These are phyloP conservation scores for Iguana delicatissima DNA, from an alignment of 2,797 vertebrate genomes.

Conservation along the genomic window DNA sequence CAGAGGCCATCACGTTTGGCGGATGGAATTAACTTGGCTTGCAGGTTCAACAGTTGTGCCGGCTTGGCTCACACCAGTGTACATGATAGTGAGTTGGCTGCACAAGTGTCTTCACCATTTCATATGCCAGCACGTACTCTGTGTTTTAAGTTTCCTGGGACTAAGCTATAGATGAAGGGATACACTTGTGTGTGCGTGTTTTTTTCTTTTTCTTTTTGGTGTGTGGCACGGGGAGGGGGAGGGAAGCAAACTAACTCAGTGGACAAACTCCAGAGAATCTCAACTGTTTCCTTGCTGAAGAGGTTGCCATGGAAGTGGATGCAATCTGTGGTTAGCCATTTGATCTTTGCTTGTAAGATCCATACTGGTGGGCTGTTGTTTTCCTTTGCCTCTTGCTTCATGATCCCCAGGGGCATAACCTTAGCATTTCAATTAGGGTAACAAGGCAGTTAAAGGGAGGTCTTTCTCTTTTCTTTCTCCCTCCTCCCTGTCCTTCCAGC, in stretches of 20 bases:
- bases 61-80: rapidly evolving
- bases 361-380: conserved; percentile 49
- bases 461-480: not conserved
- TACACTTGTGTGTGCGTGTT: not conserved
- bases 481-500: not conserved
- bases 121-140: rapidly evolving
- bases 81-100: no score
- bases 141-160: not conserved
- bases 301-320: conserved; percentile 33
- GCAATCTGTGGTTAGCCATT: conserved; percentile 31
- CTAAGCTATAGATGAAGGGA: not conserved
- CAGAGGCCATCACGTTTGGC: not conserved
- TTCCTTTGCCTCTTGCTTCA: conserved; percentile 33
- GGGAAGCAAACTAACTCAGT: not conserved
- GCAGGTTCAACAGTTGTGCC: not conserved
- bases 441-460: conserved; percentile 21
- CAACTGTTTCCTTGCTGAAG: conserved; percentile 35
- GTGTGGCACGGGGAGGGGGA: not conserved
- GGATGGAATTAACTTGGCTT: not conserved
- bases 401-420: conserved; percentile 14
- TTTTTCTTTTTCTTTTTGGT: not conserved
- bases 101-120: not conserved
- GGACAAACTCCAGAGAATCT: conserved; percentile 11
- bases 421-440: conserved; percentile 59
- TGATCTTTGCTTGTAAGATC: conserved; percentile 38